These are phyloP conservation scores for Melanocharis versteri DNA, from an alignment of 2,113 vertebrate species.

Conservation along the genomic window DNA sequence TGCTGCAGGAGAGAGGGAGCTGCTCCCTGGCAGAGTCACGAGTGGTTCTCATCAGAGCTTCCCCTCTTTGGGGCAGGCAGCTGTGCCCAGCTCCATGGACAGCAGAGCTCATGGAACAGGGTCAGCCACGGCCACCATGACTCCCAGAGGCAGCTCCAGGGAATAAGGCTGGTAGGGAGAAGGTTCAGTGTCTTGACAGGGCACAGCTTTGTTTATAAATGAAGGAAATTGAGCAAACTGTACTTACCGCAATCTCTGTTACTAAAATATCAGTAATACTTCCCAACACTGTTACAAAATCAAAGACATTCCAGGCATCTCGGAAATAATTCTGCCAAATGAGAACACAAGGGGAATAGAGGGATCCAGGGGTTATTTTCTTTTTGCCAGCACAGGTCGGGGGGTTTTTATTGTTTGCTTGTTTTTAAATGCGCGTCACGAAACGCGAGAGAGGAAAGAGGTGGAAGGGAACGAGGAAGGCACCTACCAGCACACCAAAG, in stretches of 20 bases:
- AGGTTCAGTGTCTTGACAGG: background rate
- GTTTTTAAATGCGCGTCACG: accelerated
- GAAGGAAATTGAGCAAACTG: background rate
- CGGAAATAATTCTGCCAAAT: constrained; percentile 89
- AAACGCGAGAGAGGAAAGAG: background rate
- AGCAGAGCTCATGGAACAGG: background rate
- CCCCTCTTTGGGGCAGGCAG: background rate
- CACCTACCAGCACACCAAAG: constrained; percentile 89
- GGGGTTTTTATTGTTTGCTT: background rate
- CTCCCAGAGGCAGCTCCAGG: background rate
- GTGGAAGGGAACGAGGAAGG: background rate
- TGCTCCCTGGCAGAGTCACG: background rate
- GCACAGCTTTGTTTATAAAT: background rate
- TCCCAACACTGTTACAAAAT: constrained; percentile 96
- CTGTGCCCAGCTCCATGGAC: background rate
- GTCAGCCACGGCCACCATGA: background rate
- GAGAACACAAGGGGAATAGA: constrained; percentile 2
- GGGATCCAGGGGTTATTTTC: constrained; percentile 2
- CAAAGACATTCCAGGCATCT: constrained; percentile 97
- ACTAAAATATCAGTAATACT: constrained; percentile 99
- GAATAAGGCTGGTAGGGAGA: background rate
- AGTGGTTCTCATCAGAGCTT: background rate
- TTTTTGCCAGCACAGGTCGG: background rate
- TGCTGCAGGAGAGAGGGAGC: background rate
- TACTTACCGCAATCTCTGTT: constrained; percentile 95